phyloP scores from a whole-genome alignment of 2,888 invertebrate genomes.

The Muscina levida region DNA sequence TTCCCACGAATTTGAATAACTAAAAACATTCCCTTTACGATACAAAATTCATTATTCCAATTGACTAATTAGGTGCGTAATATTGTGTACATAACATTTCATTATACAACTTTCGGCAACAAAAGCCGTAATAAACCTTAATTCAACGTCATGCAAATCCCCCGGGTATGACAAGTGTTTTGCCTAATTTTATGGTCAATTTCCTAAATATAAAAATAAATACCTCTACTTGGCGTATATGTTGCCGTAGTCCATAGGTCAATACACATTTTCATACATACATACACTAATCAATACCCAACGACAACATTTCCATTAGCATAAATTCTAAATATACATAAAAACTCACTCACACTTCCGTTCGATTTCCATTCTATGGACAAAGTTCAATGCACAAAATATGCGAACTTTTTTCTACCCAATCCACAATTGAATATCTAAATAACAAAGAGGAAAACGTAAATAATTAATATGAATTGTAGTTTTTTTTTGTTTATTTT shows the following conservation, averaged over 20 bases:
- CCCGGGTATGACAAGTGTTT: too few relatives aligned
- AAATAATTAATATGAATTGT: conserved; percentile 25
- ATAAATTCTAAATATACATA: neutral
- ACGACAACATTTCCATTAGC: neutral
- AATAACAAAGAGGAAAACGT: neutral
- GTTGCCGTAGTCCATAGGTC: neutral
- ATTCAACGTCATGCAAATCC: too few relatives aligned
- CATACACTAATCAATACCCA: neutral
- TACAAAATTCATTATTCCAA: too few relatives aligned
- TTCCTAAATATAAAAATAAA: neutral
- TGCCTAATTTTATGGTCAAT: neutral
- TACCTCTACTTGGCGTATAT: neutral
- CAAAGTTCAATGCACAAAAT: neutral
- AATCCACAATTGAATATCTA: neutral
- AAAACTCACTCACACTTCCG: conserved; percentile 6
- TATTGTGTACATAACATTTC: too few relatives aligned
- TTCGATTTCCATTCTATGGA: neutral
- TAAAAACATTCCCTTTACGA: too few relatives aligned
- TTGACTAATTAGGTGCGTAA: too few relatives aligned
- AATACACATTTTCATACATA: neutral
- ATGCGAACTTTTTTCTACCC: neutral
- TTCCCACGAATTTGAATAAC: too few relatives aligned
- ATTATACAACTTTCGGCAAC: too few relatives aligned
- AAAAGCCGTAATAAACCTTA: too few relatives aligned
- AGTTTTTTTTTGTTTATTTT: neutral